Conservation (phyloP, 2,888 invertebrate genomes). For the Aphidoletes aphidimyza region DNA sequence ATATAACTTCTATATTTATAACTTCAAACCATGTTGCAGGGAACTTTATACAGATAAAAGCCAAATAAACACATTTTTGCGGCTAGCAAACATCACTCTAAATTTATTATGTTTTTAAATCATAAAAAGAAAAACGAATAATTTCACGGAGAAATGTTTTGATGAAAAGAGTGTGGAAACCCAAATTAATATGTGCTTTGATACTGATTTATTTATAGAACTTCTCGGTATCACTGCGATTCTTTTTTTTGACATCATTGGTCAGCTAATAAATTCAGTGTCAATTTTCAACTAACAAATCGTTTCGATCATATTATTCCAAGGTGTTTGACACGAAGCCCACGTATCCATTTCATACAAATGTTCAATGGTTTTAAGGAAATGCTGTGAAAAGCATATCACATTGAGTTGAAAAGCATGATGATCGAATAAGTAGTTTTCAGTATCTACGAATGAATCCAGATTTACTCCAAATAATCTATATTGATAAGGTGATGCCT, state of each 20-base stretch:
- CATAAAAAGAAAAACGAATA: too few species aligned
- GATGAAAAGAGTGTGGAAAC: neutral
- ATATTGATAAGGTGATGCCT: neutral
- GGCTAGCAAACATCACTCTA: neutral
- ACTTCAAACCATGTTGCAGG: neutral
- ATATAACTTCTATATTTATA: conserved; percentile 20
- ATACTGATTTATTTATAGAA: neutral
- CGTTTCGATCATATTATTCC: too few species aligned
- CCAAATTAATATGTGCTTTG: neutral
- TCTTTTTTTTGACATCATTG: neutral
- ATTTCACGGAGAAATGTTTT: neutral
- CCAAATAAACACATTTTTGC: neutral
- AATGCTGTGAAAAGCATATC: too few species aligned
- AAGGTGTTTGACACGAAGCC: too few species aligned
- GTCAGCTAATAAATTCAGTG: neutral
- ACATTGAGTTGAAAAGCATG: neutral
- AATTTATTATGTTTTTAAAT: conserved; percentile 28
- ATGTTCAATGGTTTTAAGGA: neutral
- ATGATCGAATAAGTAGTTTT: conserved; percentile 5
- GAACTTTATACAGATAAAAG: neutral
- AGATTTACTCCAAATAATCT: neutral
- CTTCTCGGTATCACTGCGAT: neutral
- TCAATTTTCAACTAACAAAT: neutral
- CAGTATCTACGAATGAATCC: neutral
- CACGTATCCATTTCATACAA: too few species aligned